Percentiles rank a stretch among this genome's conserved stretches.
phyloP scores from a whole-genome alignment of 2,113 vertebrate genomes.

The Laticauda laticaudata region DNA sequence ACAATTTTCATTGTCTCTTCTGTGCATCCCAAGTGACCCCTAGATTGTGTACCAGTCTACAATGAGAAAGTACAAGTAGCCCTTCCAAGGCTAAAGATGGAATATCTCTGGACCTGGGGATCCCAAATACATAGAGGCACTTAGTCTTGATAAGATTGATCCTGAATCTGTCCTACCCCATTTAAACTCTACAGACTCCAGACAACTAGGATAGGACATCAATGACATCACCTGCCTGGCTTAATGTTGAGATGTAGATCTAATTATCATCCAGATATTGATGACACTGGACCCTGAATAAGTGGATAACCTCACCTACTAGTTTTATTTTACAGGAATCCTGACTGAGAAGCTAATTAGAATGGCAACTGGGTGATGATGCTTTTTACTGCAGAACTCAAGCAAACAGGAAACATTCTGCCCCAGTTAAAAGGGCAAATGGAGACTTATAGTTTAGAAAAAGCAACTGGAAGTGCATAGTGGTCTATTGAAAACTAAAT shows the following conservation, averaged over 20 bases:
- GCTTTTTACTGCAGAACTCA: background rate
- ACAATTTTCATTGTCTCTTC: background rate
- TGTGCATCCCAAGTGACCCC: background rate
- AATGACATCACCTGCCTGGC: background rate
- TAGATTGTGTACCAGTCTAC: background rate
- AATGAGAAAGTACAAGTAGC: background rate
- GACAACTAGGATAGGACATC: background rate
- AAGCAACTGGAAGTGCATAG: background rate
- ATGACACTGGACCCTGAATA: background rate
- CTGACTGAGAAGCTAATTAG: background rate
- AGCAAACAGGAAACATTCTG: background rate
- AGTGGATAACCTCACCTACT: background rate
- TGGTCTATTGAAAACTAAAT: background rate
- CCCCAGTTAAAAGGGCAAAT: background rate
- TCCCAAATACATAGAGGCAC: background rate
- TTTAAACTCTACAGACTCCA: background rate
- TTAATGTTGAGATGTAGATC: background rate
- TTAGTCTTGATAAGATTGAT: background rate
- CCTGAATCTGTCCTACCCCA: background rate
- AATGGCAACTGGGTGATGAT: background rate
- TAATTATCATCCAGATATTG: background rate
- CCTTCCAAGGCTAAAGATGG: background rate
- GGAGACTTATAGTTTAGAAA: background rate
- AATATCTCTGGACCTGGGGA: background rate
- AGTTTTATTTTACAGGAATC: background rate